A percentile compares a stretch with the other conserved stretches of the same genome.
Evolutionary conservation across 2,888 invertebrate species (phyloP).

Genomic region (Tillus elongatus): DNA sequence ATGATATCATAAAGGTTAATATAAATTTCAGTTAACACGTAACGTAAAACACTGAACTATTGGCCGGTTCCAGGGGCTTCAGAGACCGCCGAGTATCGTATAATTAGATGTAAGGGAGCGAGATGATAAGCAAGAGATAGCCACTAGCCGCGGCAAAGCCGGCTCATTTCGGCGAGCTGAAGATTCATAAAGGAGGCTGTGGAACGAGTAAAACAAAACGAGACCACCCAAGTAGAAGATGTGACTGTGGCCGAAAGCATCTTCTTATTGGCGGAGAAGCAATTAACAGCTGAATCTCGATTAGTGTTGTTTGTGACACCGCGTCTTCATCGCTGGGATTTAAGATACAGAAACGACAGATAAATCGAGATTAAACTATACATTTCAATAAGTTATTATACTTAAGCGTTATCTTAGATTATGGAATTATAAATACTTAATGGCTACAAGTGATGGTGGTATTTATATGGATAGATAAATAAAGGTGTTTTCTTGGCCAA

Average conservation of each 20-base stretch:
- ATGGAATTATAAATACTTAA: too few species aligned
- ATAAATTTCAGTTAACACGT: too few species aligned
- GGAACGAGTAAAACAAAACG: constrained; percentile 41
- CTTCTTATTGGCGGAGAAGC: constrained; percentile 33
- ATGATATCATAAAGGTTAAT: too few species aligned
- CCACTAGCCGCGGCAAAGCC: constrained; percentile 16
- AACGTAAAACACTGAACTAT: too few species aligned
- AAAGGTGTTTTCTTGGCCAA: too few species aligned
- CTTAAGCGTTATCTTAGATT: too few species aligned
- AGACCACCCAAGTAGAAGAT: constrained; percentile 42
- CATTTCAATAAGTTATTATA: too few species aligned
- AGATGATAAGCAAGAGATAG: constrained; percentile 27
- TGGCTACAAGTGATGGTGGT: too few species aligned
- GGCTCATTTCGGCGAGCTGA: constrained; percentile 23
- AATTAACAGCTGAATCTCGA: constrained; percentile 31
- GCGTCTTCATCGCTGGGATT: constrained; percentile 20
- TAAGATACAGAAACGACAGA: too few species aligned
- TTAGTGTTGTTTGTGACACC: constrained; percentile 32
- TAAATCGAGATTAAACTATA: too few species aligned
- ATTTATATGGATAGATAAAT: too few species aligned
- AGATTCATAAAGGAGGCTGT: constrained; percentile 23
- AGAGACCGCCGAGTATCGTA: too few species aligned
- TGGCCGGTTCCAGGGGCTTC: constrained; percentile 21
- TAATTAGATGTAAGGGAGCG: constrained; percentile 27
- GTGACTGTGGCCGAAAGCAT: constrained; percentile 30